A percentile compares a stretch with the other conserved stretches of the same genome.
phyloP scores from a whole-genome alignment of 2,113 vertebrate species.

The Acrocephalus arundinaceus region DNA sequence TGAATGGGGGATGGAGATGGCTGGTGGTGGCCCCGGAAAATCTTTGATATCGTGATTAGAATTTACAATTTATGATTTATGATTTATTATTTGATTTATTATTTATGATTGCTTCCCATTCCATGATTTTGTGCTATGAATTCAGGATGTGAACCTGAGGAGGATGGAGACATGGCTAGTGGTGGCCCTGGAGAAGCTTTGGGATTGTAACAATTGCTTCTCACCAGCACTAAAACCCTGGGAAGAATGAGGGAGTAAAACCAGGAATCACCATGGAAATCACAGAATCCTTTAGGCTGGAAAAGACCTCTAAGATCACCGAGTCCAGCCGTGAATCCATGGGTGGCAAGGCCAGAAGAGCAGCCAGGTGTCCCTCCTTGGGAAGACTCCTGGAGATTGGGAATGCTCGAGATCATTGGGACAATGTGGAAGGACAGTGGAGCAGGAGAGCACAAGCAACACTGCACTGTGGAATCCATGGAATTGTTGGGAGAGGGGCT shows the following conservation, averaged over 20 bases:
- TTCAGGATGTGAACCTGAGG: too few species aligned
- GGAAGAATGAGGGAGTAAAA: accelerated
- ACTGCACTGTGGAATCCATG: background rate
- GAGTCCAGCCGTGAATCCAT: background rate
- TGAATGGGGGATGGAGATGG: too few species aligned
- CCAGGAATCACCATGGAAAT: background rate
- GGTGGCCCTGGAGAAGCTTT: background rate
- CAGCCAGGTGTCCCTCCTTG: background rate
- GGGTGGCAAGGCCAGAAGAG: background rate
- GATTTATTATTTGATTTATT: too few species aligned
- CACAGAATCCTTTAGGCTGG: background rate
- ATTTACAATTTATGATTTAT: too few species aligned
- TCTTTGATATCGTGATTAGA: too few species aligned
- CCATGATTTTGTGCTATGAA: too few species aligned
- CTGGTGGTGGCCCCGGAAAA: too few species aligned
- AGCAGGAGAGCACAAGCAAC: background rate
- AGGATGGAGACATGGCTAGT: too few species aligned
- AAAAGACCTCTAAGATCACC: background rate
- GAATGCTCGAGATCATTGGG: background rate
- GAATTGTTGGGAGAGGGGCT: background rate
- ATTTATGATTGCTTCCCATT: too few species aligned
- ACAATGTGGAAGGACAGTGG: background rate
- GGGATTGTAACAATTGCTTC: background rate
- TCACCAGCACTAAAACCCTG: background rate
- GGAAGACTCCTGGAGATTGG: background rate